Base-by-base conservation (phyloP, 2,888 invertebrate species). In the Malthinus flaveolus region DNA sequence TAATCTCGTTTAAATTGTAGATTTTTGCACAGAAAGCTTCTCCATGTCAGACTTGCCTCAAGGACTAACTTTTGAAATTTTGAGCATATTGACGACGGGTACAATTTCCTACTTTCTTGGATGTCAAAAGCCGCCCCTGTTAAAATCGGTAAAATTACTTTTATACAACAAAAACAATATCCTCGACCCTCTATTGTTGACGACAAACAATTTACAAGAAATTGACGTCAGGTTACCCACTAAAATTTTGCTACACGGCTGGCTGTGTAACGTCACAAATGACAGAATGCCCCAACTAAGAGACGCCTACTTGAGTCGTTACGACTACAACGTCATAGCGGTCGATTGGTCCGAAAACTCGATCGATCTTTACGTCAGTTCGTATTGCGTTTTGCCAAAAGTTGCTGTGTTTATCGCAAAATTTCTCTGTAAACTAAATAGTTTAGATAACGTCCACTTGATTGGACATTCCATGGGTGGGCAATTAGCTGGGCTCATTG, bases 391-490 rank as follows among this genome's bases (percentile, higher is more conserved):
- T 23, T 4, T 46, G 10, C 35, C 23, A 7, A 33, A 10, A 12
- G 33, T 49, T 7, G 34, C 36, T n/a, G 12, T 37, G 10, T 7
- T 9, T 7, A 7, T 12, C 9, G 45, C 12, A 7, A 8, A 46
- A n/a, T 56, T 55, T 35, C 8, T 55, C 6, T 52, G 52, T 12
- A 32, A 1, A 12, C n/a, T 32, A 1, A 9, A 4, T 1, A 15
- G 9, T 1, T 13, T 15, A 15, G 5, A 9, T 6, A 15, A 33
- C 0, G 5, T 51, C 23, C 57, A 57, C 11, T 1, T 52, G 8
- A 32, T 57, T 15, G 57, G 57, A 1, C 51, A 57, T 32, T 52
- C 56, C 0, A 12, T 61, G 31, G 61, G 61, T 33, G 61, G 44
- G 1, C 61, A 61, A 32, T 23, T 56, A 1, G 15, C 42, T 4